Conservation (phyloP, 2,888 invertebrate genomes). For the Frankliniella intonsa region DNA sequence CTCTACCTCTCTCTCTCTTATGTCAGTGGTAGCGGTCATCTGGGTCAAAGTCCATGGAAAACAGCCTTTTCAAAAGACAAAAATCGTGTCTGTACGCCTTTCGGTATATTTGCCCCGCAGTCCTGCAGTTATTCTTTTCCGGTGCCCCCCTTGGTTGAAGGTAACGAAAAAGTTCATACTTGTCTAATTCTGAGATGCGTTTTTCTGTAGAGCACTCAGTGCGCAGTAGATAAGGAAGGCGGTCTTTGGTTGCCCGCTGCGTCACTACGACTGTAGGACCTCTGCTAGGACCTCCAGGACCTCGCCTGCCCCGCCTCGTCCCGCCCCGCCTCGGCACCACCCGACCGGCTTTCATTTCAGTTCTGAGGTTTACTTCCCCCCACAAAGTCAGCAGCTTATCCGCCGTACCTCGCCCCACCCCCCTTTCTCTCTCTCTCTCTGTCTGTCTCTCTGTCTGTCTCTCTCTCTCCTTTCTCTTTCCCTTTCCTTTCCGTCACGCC, state of each 20-base stretch:
- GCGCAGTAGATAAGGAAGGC: no score
- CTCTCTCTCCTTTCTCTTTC: slow-evolving; percentile 28
- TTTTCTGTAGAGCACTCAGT: no score
- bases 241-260: no score
- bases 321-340: neutral
- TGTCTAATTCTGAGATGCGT: no score
- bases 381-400: neutral
- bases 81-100: no score
- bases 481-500: neutral
- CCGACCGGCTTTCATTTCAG: neutral
- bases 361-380: slow-evolving; percentile 12
- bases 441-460: slow-evolving; percentile 30
- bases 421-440: slow-evolving; percentile 28
- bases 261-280: neutral
- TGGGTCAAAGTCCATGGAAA: no score
- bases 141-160: no score
- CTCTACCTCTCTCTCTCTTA: slow-evolving; percentile 27
- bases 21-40: no score
- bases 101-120: no score
- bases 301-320: neutral
- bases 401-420: neutral
- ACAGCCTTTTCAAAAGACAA: no score
- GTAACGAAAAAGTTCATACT: no score
- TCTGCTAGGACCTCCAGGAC: neutral
- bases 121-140: no score